phyloP scores from a whole-genome alignment of 2,113 vertebrate genomes.

The Scomber scombrus region DNA sequence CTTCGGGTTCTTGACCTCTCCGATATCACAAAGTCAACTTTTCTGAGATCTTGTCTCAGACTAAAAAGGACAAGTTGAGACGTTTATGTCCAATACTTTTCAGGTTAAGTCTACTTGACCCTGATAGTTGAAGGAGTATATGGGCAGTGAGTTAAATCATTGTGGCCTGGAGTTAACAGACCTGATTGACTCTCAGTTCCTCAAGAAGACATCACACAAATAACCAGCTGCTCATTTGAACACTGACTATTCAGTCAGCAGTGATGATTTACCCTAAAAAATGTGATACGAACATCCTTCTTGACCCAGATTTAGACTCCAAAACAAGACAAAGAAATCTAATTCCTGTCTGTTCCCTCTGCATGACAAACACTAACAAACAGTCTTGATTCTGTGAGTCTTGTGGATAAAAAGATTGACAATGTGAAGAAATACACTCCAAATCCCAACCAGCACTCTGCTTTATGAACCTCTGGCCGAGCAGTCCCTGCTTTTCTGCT shows the following conservation, averaged over 20 bases:
- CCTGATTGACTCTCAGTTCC: slow-evolving; percentile 16
- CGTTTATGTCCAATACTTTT: not conserved
- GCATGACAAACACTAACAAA: slow-evolving; percentile 29
- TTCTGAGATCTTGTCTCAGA: not conserved
- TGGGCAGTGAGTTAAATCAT: slow-evolving; percentile 3
- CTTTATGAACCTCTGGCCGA: slow-evolving; percentile 11
- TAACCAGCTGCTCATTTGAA: slow-evolving; percentile 12
- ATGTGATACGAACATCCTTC: slow-evolving; percentile 3
- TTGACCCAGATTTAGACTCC: not conserved
- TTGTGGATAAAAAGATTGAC: slow-evolving; percentile 24
- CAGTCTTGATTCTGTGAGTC: slow-evolving; percentile 4
- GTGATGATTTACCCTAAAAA: slow-evolving; percentile 9
- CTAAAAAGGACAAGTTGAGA: not conserved
- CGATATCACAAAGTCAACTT: slow-evolving; percentile 24
- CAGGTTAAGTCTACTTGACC: not conserved
- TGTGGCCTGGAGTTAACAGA: slow-evolving; percentile 12
- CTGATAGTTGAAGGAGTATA: not conserved
- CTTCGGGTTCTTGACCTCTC: slow-evolving; percentile 3
- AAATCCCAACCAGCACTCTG: slow-evolving; percentile 29
- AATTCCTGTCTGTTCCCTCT: slow-evolving; percentile 20
- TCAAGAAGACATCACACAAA: slow-evolving; percentile 22
- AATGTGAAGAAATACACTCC: slow-evolving; percentile 26
- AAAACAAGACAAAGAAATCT: not conserved
- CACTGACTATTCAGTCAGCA: not conserved
- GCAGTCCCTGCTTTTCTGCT: slow-evolving; percentile 38